These are phyloP conservation scores for Eristalis tenax DNA, from an alignment of 2,888 invertebrate species.

Conservation along the genomic window DNA sequence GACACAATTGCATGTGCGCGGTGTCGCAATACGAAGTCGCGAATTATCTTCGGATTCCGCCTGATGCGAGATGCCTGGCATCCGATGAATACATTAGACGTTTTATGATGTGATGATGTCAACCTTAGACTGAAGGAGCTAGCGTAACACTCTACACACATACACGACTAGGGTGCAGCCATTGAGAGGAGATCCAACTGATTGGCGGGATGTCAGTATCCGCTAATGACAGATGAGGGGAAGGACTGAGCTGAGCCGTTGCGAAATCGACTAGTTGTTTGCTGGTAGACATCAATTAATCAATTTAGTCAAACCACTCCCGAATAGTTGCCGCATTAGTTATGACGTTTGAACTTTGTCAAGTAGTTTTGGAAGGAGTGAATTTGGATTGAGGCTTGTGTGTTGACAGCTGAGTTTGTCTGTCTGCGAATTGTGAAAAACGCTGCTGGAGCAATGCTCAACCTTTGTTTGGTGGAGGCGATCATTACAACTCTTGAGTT, in stretches of 20 bases:
- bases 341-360: neutral
- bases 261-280: neutral
- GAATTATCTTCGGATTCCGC: slow-evolving; percentile 13
- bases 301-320: neutral
- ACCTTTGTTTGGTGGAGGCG: no score
- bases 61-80: neutral
- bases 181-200: neutral
- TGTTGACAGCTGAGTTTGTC: neutral
- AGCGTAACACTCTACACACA: neutral
- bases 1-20: slow-evolving; percentile 1
- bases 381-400: neutral
- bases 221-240: neutral
- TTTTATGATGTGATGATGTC: slow-evolving; percentile 31
- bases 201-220: neutral
- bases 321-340: neutral
- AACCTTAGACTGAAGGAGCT: slow-evolving; percentile 1
- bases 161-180: slow-evolving; percentile 11
- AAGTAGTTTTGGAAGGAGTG: neutral
- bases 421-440: neutral
- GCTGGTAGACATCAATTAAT: neutral
- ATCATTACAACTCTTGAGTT: no score
- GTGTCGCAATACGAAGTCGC: slow-evolving; percentile 16
- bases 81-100: slow-evolving; percentile 10
- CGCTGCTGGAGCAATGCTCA: no score
- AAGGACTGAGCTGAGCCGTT: neutral